These are phyloP conservation scores for Apostichopus japonicus DNA, from an alignment of 35 echinoderm and acorn worm genomes.

Conservation along the genomic window DNA sequence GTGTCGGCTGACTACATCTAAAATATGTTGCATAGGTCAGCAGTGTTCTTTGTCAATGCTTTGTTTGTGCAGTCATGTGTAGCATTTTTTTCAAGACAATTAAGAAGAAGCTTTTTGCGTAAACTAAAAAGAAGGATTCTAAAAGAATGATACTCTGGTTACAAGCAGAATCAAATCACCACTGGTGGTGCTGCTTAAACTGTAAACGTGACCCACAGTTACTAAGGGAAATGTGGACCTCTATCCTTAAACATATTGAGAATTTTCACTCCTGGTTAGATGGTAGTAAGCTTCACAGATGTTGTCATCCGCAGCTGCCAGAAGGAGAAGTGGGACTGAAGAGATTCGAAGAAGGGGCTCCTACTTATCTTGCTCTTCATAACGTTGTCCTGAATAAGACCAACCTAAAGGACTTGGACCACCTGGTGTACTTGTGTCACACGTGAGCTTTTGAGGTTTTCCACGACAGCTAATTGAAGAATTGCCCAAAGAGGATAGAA, in stretches of 20 bases:
- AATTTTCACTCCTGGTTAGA: too few species aligned
- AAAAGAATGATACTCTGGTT: constrained; percentile 36
- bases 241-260: not conserved
- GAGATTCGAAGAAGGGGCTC: too few species aligned
- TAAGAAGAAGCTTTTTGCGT: constrained; percentile 44
- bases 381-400: constrained; percentile 45
- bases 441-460: constrained; percentile 42
- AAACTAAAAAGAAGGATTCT: constrained; percentile 42
- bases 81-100: constrained; percentile 66
- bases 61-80: constrained; percentile 48
- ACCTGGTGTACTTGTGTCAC: constrained; percentile 28
- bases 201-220: constrained; percentile 20
- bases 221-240: constrained; percentile 33
- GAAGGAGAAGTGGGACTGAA: too few species aligned
- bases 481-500: constrained; percentile 20
- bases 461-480: constrained; percentile 16
- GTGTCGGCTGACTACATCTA: too few species aligned
- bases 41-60: too few species aligned
- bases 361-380: too few species aligned
- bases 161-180: constrained; percentile 49
- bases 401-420: constrained; percentile 48
- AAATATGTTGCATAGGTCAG: too few species aligned
- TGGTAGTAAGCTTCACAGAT: too few species aligned
- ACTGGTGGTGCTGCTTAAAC: constrained; percentile 39
- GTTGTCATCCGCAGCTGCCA: too few species aligned